These are phyloP conservation scores for Alsophila aescularia DNA, from an alignment of 2,888 invertebrate genomes.

Conservation along the genomic window DNA sequence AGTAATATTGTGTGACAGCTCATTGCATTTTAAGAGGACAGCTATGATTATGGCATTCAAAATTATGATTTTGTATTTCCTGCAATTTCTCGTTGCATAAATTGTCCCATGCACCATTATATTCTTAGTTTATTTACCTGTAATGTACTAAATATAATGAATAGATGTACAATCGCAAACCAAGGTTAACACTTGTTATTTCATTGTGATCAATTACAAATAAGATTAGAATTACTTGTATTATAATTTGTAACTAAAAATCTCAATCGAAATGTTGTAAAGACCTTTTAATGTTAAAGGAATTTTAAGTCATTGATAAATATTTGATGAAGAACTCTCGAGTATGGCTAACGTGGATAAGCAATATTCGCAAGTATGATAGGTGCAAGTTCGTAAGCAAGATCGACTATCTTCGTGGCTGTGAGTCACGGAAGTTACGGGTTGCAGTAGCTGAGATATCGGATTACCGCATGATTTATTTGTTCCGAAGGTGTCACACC, in stretches of 20 bases:
- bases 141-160: background rate
- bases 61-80: conserved; percentile 26
- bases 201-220: background rate
- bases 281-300: background rate
- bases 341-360: background rate
- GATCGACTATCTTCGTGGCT: conserved; percentile 15
- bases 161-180: background rate
- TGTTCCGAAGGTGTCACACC: conserved; percentile 54
- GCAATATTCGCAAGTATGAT: conserved; percentile 14
- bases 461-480: conserved; percentile 65
- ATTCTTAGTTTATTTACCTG: conserved; percentile 7
- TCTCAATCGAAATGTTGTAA: background rate
- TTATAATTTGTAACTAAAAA: background rate
- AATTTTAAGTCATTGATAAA: conserved; percentile 7
- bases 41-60: conserved; percentile 13
- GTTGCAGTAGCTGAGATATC: conserved; percentile 55
- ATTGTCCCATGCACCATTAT: conserved; percentile 8
- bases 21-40: conserved; percentile 30
- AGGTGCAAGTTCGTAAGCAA: conserved; percentile 5
- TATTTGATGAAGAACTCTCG: conserved; percentile 4
- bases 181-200: background rate
- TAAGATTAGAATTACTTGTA: background rate
- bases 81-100: conserved; percentile 15
- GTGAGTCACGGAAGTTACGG: conserved; percentile 39
- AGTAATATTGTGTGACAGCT: conserved; percentile 26